Evolutionary conservation across 2,113 vertebrate genomes (phyloP).

Genomic region (Coturnix japonica): DNA sequence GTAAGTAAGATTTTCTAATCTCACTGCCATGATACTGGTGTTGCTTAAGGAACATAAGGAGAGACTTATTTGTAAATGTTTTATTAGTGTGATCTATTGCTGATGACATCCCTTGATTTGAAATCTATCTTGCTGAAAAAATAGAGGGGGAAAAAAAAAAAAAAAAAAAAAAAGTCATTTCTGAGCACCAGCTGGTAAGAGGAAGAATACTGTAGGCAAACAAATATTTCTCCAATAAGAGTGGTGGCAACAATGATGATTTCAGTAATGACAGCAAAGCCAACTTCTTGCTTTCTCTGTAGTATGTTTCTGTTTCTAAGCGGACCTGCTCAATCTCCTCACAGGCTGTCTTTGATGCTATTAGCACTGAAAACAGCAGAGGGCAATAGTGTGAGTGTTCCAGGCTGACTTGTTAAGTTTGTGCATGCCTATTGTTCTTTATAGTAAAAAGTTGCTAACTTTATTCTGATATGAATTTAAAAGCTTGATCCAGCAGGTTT

Average conservation of each 20-base stretch:
- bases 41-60: neutral
- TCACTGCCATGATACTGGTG: accelerated
- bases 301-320: neutral
- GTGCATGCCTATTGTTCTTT: neutral
- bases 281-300: neutral
- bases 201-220: neutral
- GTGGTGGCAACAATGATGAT: neutral
- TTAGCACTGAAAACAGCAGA: neutral
- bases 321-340: neutral
- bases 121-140: neutral
- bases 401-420: neutral
- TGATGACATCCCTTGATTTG: neutral
- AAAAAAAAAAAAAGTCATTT: neutral
- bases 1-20: neutral
- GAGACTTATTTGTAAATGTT: neutral
- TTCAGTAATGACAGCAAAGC: neutral
- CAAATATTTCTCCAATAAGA: neutral
- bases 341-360: neutral
- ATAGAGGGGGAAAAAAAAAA: no score
- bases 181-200: neutral
- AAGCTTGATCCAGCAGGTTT: neutral
- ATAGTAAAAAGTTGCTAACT: neutral
- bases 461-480: neutral
- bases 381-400: neutral
- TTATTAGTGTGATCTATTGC: neutral